Evolutionary conservation across 2,888 invertebrate species (phyloP).

Genomic region (Pimpla rufipes): DNA sequence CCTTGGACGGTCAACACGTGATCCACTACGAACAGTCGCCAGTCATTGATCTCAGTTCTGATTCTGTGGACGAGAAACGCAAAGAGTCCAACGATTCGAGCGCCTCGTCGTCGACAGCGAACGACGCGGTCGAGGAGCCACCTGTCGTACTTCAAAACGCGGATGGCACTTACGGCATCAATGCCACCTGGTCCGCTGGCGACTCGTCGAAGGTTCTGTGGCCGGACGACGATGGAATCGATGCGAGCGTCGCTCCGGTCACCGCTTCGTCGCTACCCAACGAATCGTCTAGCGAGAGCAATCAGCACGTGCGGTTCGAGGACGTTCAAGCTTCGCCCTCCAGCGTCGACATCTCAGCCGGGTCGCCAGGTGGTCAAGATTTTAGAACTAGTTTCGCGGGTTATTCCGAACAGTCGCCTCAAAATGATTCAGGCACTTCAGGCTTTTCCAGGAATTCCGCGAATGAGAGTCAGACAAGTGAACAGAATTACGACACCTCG

Average conservation of each 20-base stretch:
- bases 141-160: slow-evolving; percentile 68
- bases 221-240: slow-evolving; percentile 35
- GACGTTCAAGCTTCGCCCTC: slow-evolving; percentile 25
- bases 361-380: not conserved
- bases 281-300: slow-evolving; percentile 36
- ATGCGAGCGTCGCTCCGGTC: slow-evolving; percentile 27
- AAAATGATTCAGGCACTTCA: slow-evolving; percentile 6
- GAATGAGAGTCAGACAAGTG: slow-evolving; percentile 31
- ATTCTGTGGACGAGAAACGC: slow-evolving; percentile 33
- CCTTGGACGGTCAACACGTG: slow-evolving; percentile 70
- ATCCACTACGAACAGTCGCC: slow-evolving; percentile 90
- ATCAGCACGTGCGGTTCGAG: slow-evolving; percentile 36
- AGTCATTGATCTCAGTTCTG: slow-evolving; percentile 87
- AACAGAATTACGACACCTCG: not conserved
- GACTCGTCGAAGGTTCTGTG: slow-evolving; percentile 49
- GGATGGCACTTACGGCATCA: slow-evolving; percentile 70
- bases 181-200: slow-evolving; percentile 55
- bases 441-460: not conserved
- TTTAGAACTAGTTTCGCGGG: slow-evolving; percentile 15
- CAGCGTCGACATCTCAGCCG: not conserved
- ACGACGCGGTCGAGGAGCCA: slow-evolving; percentile 54
- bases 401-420: slow-evolving; percentile 11
- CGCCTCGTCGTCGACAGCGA: slow-evolving; percentile 60
- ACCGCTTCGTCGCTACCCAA: slow-evolving; percentile 19
- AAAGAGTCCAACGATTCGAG: slow-evolving; percentile 66